Evolutionary conservation across 2,797 vertebrate genomes (phyloP).

Genomic region (Neosalanx taihuensis): DNA sequence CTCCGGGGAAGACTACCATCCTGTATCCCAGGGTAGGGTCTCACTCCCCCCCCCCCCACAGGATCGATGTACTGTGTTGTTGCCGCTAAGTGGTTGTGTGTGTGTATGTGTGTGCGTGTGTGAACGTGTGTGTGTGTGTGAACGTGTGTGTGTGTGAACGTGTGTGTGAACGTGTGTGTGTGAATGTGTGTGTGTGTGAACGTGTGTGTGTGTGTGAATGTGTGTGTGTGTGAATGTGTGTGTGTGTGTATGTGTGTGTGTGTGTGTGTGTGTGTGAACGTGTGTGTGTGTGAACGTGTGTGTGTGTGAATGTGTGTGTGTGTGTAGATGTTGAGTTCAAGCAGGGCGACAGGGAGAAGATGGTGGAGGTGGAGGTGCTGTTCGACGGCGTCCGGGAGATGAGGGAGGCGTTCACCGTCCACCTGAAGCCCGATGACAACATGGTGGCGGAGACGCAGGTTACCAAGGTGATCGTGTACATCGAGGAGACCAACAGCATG

Average conservation of each 20-base stretch:
- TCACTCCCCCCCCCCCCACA: background rate
- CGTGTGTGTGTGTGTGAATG: background rate
- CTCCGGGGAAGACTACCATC: slow-evolving; percentile 93
- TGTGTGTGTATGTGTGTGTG: background rate
- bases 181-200: background rate
- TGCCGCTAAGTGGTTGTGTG: background rate
- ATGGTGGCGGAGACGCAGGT: slow-evolving; percentile 94
- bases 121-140: background rate
- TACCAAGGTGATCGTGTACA: slow-evolving; percentile 89
- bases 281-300: slow-evolving; percentile 1
- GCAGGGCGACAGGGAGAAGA: slow-evolving; percentile 82
- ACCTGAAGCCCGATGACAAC: slow-evolving; percentile 90
- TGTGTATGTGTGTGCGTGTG: slow-evolving; percentile 4
- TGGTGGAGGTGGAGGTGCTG: slow-evolving; percentile 86
- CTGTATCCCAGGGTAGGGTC: slow-evolving; percentile 86
- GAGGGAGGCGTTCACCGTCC: slow-evolving; percentile 93
- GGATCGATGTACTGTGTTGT: background rate
- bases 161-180: slow-evolving; percentile 4
- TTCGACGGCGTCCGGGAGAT: slow-evolving; percentile 87
- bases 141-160: background rate
- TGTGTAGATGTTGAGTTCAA: slow-evolving; percentile 87
- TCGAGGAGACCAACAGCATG: slow-evolving; percentile 91
- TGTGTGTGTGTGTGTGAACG: slow-evolving; percentile 19
- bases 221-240: slow-evolving; percentile 4
- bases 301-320: slow-evolving; percentile 33